Evolutionary conservation across 2,888 invertebrate species (phyloP).

Genomic region (Melanostoma scalare): DNA sequence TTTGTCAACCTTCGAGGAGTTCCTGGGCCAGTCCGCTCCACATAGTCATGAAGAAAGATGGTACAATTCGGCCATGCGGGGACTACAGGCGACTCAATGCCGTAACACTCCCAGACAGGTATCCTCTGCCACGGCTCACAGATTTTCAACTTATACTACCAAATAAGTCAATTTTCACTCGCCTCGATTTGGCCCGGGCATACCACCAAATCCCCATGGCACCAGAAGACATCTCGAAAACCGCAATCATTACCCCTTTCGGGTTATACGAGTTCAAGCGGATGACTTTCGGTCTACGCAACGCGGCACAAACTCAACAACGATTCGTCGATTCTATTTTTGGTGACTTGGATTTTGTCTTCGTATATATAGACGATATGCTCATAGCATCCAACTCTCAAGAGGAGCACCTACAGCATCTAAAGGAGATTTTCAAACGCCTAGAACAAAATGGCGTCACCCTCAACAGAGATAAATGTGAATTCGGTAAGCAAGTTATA

Average conservation of each 20-base stretch:
- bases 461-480: not conserved
- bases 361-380: not conserved
- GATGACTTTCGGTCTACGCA: not conserved
- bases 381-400: too few species aligned
- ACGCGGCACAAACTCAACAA: too few species aligned
- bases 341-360: constrained; percentile 12
- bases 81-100: not conserved
- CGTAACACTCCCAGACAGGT: constrained; percentile 4
- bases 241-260: not conserved
- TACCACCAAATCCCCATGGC: constrained; percentile 10
- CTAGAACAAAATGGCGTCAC: constrained; percentile 7
- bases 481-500: not conserved
- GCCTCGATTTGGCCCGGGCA: constrained; percentile 5
- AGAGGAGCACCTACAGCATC: constrained; percentile 2
- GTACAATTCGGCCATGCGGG: not conserved
- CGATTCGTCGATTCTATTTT: not conserved
- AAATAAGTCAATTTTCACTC: constrained; percentile 4
- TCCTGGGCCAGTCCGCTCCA: constrained; percentile 11
- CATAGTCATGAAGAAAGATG: constrained; percentile 10
- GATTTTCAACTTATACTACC: not conserved
- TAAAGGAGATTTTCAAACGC: constrained; percentile 13
- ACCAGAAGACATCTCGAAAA: not conserved
- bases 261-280: not conserved
- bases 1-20: constrained; percentile 10
- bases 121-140: constrained; percentile 7